Percentiles rank a stretch among this genome's conserved stretches.
These are phyloP conservation scores for Xestobium rufovillosum DNA, from an alignment of 2,888 invertebrate genomes.

Conservation along the genomic window DNA sequence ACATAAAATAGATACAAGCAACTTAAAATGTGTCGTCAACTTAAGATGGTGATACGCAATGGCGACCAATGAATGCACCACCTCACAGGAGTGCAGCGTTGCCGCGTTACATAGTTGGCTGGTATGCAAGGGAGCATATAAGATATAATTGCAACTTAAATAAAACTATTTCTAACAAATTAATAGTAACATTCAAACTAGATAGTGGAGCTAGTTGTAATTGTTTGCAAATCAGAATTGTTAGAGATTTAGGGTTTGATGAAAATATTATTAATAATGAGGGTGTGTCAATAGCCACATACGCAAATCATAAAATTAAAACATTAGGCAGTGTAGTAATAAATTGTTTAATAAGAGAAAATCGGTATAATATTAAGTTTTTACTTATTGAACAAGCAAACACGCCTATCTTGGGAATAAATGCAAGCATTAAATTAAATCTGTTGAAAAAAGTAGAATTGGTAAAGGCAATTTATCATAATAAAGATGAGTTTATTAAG, in stretches of 20 bases:
- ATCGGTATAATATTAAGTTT: constrained; percentile 15
- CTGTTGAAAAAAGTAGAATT: no score
- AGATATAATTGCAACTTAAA: no score
- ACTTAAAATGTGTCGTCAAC: no score
- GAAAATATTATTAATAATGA: constrained; percentile 6
- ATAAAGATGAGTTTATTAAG: constrained; percentile 14
- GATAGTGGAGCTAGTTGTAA: constrained; percentile 20
- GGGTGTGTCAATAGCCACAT: constrained; percentile 9
- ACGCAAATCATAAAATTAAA: constrained; percentile 18
- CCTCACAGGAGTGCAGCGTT: no score
- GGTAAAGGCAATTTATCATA: no score
- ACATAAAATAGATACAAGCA: no score
- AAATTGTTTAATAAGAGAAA: constrained; percentile 13
- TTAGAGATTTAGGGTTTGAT: constrained; percentile 10
- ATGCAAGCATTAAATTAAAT: constrained; percentile 15
- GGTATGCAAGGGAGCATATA: no score
- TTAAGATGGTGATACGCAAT: no score
- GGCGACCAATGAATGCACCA: no score
- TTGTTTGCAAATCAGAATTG: constrained; percentile 12
- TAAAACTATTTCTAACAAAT: no score
- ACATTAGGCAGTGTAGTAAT: constrained; percentile 11
- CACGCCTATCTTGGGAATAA: constrained; percentile 14
- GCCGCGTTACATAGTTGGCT: no score
- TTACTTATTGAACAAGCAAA: constrained; percentile 11
- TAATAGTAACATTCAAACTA: constrained; percentile 10